These are phyloP conservation scores for Paradoxurus hermaphroditus DNA, from an alignment of 2,113 vertebrate species.

Conservation along the genomic window DNA sequence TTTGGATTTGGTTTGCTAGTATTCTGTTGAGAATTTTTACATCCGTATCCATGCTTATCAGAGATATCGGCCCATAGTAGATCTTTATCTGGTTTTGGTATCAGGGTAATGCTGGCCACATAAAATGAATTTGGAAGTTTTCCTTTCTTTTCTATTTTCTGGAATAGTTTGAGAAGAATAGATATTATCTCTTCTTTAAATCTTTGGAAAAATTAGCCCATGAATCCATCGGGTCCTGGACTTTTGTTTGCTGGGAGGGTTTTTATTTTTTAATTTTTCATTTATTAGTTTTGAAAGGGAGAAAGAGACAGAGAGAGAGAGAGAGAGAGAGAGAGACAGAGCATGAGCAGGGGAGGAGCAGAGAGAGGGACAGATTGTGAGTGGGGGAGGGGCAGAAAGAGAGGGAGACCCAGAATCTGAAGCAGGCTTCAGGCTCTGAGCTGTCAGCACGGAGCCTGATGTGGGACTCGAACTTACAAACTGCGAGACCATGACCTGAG, in stretches of 20 bases:
- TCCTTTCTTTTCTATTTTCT: not conserved
- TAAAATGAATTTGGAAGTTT: not conserved
- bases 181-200: not conserved
- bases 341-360: no score
- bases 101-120: not conserved
- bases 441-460: no score
- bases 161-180: not conserved
- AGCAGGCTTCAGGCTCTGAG: no score
- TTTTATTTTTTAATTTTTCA: not conserved
- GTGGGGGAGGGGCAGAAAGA: no score
- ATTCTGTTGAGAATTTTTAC: not conserved
- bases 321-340: no score
- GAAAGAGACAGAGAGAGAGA: no score
- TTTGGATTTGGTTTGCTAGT: not conserved
- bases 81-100: not conserved
- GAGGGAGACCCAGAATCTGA: no score
- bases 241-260: not conserved
- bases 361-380: no score
- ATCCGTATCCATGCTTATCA: not conserved
- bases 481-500: no score
- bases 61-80: not conserved
- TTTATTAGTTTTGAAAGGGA: no score
- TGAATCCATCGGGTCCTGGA: not conserved
- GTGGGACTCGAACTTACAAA: no score
- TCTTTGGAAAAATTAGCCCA: not conserved